Base-by-base conservation (phyloP, 2,888 invertebrate species). In the Pachliopta kotzebuea region DNA sequence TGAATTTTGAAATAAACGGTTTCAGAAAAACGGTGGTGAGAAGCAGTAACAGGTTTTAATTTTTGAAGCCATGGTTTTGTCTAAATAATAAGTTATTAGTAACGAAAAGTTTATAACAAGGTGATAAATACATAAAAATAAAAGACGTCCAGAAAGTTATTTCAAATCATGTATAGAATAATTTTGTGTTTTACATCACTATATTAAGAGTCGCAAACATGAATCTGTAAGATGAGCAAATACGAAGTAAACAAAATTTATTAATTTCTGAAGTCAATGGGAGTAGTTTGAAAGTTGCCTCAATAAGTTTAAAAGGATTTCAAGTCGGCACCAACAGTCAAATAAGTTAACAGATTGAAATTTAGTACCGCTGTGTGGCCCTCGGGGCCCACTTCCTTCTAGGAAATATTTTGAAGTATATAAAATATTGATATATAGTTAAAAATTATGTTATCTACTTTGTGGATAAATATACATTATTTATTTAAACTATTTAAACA, bases 221-320 rank as follows among this genome's bases (percentile, higher is more conserved):
- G 1, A n/a, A 37, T 37, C 56, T 45, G 7, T 52, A 26, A 53
- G n/a, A 60, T 8, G 49, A 14, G 1, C 11, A 56, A n/a, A 62
- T 21, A 62, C 54, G 50, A 58, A 11, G 58, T n/a, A 21, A 57
- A 42, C 21, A 55, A 65, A 70, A 70, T 69, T 67, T 68, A 71
- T 69, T 69, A 71, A 71, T 69, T 70, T 67, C 65, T 66, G 56
- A 63, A 69, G 68, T 63, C 67, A 58, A 64, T 49, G 69, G 68
- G 67, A 73, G 71, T 73, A 65, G 68, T 69, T 68, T 72, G 68
- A 68, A 69, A 77, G 69, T 75, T 76, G 71, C 76, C 74, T 76
- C 77, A 79, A 80, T 79, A 78, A 80, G 71, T 83, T 81, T 78
- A 73, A 78, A 79, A 80, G 78, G 77, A 79, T 80, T 83, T 78